Percentiles rank a stretch among this genome's conserved stretches.
Evolutionary conservation across 2,113 vertebrate genomes (phyloP).

Genomic region (Mixornis gularis): DNA sequence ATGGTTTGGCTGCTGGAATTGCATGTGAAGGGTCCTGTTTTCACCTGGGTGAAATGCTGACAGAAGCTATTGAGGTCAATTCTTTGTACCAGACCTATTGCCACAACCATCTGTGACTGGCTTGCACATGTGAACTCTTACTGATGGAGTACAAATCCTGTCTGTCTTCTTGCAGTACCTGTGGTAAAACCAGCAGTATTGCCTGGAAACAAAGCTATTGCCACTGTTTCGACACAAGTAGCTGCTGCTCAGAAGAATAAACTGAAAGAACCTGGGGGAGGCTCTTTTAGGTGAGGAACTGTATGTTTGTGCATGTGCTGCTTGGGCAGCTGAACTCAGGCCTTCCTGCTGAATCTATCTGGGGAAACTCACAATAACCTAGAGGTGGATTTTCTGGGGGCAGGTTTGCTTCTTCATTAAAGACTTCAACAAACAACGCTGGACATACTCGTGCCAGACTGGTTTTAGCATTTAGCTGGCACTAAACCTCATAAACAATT

Average conservation of each 20-base stretch:
- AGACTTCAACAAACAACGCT: background rate
- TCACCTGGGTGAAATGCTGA: background rate
- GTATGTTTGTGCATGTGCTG: background rate
- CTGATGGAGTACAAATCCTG: background rate
- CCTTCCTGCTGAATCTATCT: background rate
- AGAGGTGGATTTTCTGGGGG: background rate
- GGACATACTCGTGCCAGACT: background rate
- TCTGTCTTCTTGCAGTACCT: conserved; percentile 72
- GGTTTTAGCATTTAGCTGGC: conserved; percentile 9
- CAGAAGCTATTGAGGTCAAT: background rate
- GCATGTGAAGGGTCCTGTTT: background rate
- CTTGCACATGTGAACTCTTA: background rate
- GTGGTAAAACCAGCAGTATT: conserved; percentile 79
- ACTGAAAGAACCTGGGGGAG: conserved; percentile 87
- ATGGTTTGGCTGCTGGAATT: background rate
- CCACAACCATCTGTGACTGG: background rate
- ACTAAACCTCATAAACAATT: background rate
- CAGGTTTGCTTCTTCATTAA: background rate
- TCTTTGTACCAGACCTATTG: background rate
- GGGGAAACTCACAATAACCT: background rate
- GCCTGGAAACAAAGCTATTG: conserved; percentile 79
- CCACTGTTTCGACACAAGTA: conserved; percentile 73
- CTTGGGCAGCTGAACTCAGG: background rate
- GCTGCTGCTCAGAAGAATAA: conserved; percentile 85
- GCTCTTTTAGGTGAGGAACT: conserved; percentile 86